Conservation (phyloP, 2,888 invertebrate genomes). For the Metellina segmentata region DNA sequence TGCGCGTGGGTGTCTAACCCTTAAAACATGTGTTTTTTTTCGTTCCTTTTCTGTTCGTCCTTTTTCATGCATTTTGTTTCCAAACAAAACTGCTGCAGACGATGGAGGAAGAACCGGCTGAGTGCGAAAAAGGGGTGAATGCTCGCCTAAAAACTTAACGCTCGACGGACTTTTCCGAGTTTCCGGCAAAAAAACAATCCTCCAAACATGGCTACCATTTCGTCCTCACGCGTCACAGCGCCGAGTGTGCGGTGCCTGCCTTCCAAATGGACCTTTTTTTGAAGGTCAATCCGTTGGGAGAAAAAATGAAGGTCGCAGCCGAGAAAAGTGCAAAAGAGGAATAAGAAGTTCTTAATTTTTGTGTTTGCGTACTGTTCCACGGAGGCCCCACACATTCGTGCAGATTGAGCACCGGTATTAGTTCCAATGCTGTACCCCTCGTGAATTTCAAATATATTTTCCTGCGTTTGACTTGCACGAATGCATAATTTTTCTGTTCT, state of each 20-base stretch:
- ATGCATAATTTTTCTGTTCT: no score
- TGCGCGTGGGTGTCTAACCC: slow-evolving; percentile 51
- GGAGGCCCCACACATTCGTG: no score
- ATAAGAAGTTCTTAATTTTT: not conserved
- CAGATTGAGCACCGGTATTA: no score
- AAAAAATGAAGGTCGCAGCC: slow-evolving; percentile 59
- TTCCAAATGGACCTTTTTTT: slow-evolving; percentile 14
- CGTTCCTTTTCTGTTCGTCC: slow-evolving; percentile 33
- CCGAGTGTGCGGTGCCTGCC: slow-evolving; percentile 11
- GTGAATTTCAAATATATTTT: no score
- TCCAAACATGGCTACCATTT: slow-evolving; percentile 28
- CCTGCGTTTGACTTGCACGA: no score
- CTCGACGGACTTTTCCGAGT: slow-evolving; percentile 69
- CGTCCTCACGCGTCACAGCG: slow-evolving; percentile 17
- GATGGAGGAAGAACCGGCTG: slow-evolving; percentile 68
- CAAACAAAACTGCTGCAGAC: slow-evolving; percentile 56
- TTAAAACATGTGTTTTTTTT: slow-evolving; percentile 24
- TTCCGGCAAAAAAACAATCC: slow-evolving; percentile 64
- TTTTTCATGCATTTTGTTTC: slow-evolving; percentile 27
- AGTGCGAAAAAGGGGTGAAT: slow-evolving; percentile 70
- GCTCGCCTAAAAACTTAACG: slow-evolving; percentile 70
- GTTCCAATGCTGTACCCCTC: no score
- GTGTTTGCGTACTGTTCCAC: not conserved
- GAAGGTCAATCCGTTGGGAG: slow-evolving; percentile 43
- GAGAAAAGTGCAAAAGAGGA: not conserved